Percentiles rank a stretch among this genome's conserved stretches.
phyloP scores from a whole-genome alignment of 2,113 vertebrate species.

The Esox niger region DNA sequence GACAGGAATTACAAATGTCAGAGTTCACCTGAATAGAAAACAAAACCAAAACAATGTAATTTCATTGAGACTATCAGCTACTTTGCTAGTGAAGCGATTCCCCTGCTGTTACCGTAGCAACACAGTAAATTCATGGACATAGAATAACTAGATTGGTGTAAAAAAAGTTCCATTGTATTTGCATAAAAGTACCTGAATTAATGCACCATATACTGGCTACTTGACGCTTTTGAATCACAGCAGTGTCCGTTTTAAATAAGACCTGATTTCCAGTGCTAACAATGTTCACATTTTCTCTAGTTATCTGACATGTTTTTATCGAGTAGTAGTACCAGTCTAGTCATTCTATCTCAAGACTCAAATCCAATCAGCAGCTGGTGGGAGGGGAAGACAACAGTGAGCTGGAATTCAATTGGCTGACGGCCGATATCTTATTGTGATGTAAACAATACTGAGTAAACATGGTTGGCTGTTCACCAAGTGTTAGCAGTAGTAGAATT shows the following conservation, averaged over 20 bases:
- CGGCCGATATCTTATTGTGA: slow-evolving; percentile 68
- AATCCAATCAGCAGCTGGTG: slow-evolving; percentile 72
- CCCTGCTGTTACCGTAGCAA: slow-evolving; percentile 71
- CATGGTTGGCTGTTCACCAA: slow-evolving; percentile 72
- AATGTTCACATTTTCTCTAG: slow-evolving; percentile 59
- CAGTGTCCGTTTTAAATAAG: slow-evolving; percentile 70
- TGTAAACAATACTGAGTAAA: slow-evolving; percentile 79
- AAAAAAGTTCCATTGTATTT: slow-evolving; percentile 68
- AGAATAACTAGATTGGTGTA: slow-evolving; percentile 76
- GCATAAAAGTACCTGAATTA: slow-evolving; percentile 81
- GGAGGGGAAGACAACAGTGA: slow-evolving; percentile 73
- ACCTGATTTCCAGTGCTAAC: slow-evolving; percentile 71
- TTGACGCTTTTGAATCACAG: slow-evolving; percentile 74
- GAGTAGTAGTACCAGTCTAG: slow-evolving; percentile 69
- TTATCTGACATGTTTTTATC: slow-evolving; percentile 58
- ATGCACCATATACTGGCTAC: slow-evolving; percentile 67
- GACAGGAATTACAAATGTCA: slow-evolving; percentile 71
- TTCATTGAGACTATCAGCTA: slow-evolving; percentile 69
- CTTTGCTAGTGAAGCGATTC: slow-evolving; percentile 63
- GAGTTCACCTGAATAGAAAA: slow-evolving; percentile 70
- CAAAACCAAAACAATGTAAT: slow-evolving; percentile 58
- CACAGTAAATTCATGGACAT: slow-evolving; percentile 75
- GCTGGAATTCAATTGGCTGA: slow-evolving; percentile 69
- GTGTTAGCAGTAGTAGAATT: slow-evolving; percentile 67
- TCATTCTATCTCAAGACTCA: slow-evolving; percentile 66